phyloP scores from a whole-genome alignment of 2,797 vertebrate genomes.

The Notoglanidium macrostoma region DNA sequence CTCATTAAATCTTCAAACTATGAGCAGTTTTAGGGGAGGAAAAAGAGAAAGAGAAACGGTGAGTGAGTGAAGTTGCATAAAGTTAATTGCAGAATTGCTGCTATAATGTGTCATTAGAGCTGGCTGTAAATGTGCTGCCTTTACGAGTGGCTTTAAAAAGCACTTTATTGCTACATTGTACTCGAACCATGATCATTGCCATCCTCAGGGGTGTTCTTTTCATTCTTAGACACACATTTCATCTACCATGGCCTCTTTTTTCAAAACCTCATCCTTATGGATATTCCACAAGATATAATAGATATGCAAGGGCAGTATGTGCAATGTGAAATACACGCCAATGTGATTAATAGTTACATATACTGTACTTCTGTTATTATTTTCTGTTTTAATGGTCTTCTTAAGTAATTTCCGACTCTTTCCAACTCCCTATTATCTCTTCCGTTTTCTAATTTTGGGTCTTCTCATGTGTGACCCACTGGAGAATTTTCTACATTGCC shows the following conservation, averaged over 20 bases:
- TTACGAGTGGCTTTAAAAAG: constrained; percentile 39
- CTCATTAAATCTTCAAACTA: constrained; percentile 15
- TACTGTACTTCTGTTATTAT: background rate
- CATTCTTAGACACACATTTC: constrained; percentile 18
- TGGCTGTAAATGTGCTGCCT: constrained; percentile 17
- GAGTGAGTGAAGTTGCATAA: constrained; percentile 19
- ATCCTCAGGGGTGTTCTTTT: constrained; percentile 23
- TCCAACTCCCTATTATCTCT: background rate
- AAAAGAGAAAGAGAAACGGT: background rate
- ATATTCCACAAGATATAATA: background rate
- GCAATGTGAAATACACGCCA: background rate
- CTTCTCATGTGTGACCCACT: background rate
- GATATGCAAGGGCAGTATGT: background rate
- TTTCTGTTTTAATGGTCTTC: background rate
- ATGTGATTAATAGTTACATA: background rate
- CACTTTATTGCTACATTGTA: constrained; percentile 38
- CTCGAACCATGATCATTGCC: constrained; percentile 20
- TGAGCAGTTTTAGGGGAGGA: constrained; percentile 8
- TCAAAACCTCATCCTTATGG: background rate
- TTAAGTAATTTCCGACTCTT: background rate
- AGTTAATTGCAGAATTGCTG: constrained; percentile 47
- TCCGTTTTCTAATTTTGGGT: background rate
- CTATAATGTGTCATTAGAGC: constrained; percentile 49
- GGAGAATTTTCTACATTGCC: background rate
- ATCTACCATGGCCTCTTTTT: constrained; percentile 15